Evolutionary conservation across 2,888 invertebrate species (phyloP).

Genomic region (Dicyrtomina minuta): DNA sequence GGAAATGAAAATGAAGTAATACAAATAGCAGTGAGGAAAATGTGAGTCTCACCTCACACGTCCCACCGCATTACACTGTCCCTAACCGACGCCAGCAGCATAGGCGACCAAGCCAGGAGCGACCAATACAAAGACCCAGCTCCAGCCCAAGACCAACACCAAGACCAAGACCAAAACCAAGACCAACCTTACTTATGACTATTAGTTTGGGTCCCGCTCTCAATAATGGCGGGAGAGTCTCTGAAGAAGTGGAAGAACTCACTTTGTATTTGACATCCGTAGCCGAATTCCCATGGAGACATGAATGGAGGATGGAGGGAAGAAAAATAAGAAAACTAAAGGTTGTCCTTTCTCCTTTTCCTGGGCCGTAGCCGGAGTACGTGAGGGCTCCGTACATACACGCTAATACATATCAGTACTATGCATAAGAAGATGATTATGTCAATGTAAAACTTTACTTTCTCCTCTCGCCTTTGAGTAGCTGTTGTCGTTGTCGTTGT

Average conservation of each 20-base stretch:
- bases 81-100: too few species aligned
- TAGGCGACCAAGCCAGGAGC: too few species aligned
- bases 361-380: neutral
- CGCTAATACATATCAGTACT: neutral
- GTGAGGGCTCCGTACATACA: neutral
- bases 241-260: slow-evolving; percentile 5
- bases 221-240: neutral
- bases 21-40: too few species aligned
- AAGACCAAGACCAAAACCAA: too few species aligned
- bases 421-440: slow-evolving; percentile 2
- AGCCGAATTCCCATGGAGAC: slow-evolving; percentile 27
- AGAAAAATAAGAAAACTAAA: neutral
- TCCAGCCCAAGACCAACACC: too few species aligned
- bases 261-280: slow-evolving; percentile 30
- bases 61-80: too few species aligned
- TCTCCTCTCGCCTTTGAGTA: neutral
- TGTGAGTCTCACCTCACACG: too few species aligned
- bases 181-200: too few species aligned
- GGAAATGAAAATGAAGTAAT: too few species aligned
- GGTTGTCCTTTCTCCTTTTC: neutral
- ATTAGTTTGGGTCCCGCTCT: too few species aligned
- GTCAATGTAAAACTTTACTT: slow-evolving; percentile 19
- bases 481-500: neutral
- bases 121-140: too few species aligned
- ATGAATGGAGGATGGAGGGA: too few species aligned